phyloP scores from a whole-genome alignment of 37 sponge, comb jelly and placozoan genomes.

The Bolinopsis microptera region DNA sequence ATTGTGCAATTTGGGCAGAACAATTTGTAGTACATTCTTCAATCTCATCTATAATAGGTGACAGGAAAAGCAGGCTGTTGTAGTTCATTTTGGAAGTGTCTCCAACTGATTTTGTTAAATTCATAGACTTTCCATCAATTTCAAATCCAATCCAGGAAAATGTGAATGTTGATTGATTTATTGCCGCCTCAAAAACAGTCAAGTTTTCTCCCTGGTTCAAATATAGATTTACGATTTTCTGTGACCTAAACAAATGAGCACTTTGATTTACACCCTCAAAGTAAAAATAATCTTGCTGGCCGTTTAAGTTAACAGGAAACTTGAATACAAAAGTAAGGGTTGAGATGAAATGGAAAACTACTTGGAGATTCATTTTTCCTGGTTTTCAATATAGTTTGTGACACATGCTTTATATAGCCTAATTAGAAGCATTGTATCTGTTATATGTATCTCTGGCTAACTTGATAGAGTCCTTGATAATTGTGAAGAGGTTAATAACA shows the following conservation, averaged over 20 bases:
- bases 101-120: too few species aligned
- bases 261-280: background rate
- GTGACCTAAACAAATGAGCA: background rate
- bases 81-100: background rate
- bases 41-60: background rate
- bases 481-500: background rate
- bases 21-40: background rate
- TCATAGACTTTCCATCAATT: background rate
- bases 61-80: background rate
- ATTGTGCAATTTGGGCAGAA: background rate
- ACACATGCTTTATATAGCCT: background rate
- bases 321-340: background rate
- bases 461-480: background rate
- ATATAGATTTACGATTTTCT: background rate
- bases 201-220: background rate
- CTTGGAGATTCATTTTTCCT: constrained; percentile 11
- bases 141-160: constrained; percentile 14
- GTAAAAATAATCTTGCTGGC: background rate
- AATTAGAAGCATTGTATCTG: background rate
- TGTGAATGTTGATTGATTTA: background rate
- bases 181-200: background rate
- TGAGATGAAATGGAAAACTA: background rate
- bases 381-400: background rate
- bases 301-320: background rate
- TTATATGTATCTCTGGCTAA: background rate